phyloP scores from a whole-genome alignment of 2,888 invertebrate genomes.

The Argyresthia goedartella region DNA sequence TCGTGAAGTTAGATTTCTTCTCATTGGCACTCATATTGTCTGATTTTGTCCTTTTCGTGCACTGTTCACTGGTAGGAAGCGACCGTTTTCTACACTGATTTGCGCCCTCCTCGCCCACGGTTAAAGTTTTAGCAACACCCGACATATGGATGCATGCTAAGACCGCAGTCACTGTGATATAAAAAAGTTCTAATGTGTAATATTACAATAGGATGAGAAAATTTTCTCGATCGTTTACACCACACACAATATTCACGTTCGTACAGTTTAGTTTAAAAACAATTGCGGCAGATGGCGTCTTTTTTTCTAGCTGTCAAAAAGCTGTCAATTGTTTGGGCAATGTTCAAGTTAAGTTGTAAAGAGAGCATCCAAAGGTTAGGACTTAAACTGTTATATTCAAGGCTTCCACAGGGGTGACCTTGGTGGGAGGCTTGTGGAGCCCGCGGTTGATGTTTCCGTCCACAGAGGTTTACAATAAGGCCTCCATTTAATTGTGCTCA shows the following conservation, averaged over 20 bases:
- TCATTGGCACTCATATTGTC: slow-evolving; percentile 75
- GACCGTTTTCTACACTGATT: slow-evolving; percentile 64
- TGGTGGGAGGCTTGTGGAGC: too few species aligned
- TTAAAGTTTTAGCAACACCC: slow-evolving; percentile 73
- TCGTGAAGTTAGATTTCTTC: slow-evolving; percentile 81
- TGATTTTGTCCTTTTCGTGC: slow-evolving; percentile 67
- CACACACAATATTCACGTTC: slow-evolving; percentile 28
- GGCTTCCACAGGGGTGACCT: too few species aligned
- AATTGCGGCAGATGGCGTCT: background rate
- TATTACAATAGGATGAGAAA: slow-evolving; percentile 47
- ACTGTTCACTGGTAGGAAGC: slow-evolving; percentile 51
- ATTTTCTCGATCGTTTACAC: slow-evolving; percentile 43
- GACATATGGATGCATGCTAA: slow-evolving; percentile 81
- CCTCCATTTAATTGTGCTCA: too few species aligned
- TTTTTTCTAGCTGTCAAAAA: background rate
- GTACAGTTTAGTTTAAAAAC: background rate
- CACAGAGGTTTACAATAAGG: too few species aligned
- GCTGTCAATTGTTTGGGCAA: background rate
- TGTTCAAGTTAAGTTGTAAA: too few species aligned
- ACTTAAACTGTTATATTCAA: slow-evolving; percentile 5
- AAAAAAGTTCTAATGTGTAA: slow-evolving; percentile 25
- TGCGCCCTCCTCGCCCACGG: slow-evolving; percentile 68
- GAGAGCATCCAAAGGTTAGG: background rate
- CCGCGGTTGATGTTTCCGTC: too few species aligned
- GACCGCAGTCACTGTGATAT: slow-evolving; percentile 49